Evolutionary conservation across 2,888 invertebrate genomes (phyloP), one percentile per base, ranked within the genome.

Genomic region (Glaucopsyche alexis): DNA sequence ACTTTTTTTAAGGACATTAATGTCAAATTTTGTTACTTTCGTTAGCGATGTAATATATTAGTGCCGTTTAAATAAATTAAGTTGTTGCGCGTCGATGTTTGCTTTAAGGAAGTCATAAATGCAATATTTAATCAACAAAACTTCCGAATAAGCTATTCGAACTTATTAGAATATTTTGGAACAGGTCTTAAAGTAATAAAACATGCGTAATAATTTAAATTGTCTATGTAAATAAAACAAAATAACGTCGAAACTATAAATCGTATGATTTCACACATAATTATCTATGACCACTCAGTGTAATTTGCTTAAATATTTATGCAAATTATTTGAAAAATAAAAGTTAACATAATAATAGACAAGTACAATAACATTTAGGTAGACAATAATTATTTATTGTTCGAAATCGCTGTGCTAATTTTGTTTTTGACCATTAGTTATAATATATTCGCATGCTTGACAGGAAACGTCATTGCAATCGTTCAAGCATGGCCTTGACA

Each of bases 401-500:
- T 14, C 7, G 2, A 29, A 60, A 60, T 13, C 14, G 13, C 29
- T 14, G 47, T 11, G 60, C 60, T 60, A 60, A 60, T 60, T 60
- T 29, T 60, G 29, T 60, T 60, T 60, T 60, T 60, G 60, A 14
- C 60, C 3, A 55, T 16, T 19, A 16, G 9, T 9, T 13, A 19
- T 29, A 60, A 60, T 60, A 29, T 29, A 60, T 60, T 60, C 13
- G 60, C 60, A 60, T 38, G 60, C 60, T 60, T 60, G 60, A 60
- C 60, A 11, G 11, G 6, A 60, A 13, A 38, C 60, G 60, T 60
- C 13, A 60, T 60, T 13, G 14, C 49, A 14, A 14, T 49, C 4
- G 47, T 60, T 60, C 29, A 5, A 6, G 7, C 29, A 6, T 60
- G 29, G 29, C 19, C 7, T 29, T 29, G 13, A 38, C 29, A 11